phyloP scores from a whole-genome alignment of 2,888 invertebrate genomes.

The Lepidochrysops patricia region DNA sequence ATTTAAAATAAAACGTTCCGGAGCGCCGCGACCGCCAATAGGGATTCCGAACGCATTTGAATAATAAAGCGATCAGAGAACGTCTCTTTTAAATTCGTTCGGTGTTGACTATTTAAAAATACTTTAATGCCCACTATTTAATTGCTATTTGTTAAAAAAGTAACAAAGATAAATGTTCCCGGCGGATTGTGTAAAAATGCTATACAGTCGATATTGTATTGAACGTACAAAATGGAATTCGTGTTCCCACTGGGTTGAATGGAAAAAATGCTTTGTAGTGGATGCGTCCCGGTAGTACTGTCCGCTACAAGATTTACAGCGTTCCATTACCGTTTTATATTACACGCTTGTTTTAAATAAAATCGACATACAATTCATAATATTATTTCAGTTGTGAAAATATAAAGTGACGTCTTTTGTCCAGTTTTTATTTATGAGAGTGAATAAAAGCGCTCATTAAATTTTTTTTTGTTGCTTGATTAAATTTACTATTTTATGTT shows the following conservation, averaged over 20 bases:
- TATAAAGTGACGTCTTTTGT: not conserved
- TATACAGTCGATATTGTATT: slow-evolving; percentile 43
- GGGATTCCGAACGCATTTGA: slow-evolving; percentile 29
- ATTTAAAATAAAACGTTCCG: slow-evolving; percentile 26
- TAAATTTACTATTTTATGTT: not conserved
- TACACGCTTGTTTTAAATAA: slow-evolving; percentile 19
- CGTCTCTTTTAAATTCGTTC: slow-evolving; percentile 29
- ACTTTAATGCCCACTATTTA: slow-evolving; percentile 23
- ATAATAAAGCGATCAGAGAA: slow-evolving; percentile 34
- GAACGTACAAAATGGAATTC: slow-evolving; percentile 58
- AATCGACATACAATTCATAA: slow-evolving; percentile 14
- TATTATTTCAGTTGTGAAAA: not conserved
- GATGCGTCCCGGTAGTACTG: slow-evolving; percentile 45
- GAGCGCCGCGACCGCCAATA: slow-evolving; percentile 27
- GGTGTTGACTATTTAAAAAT: slow-evolving; percentile 24
- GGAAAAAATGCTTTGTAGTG: slow-evolving; percentile 57
- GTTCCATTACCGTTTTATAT: slow-evolving; percentile 48
- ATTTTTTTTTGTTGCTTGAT: not conserved
- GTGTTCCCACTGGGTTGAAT: slow-evolving; percentile 50
- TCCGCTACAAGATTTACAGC: slow-evolving; percentile 63
- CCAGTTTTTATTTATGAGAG: not conserved
- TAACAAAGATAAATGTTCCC: slow-evolving; percentile 8
- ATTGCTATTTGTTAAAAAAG: slow-evolving; percentile 22
- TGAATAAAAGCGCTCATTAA: not conserved
- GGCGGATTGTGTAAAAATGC: slow-evolving; percentile 30